Percentiles rank a stretch among this genome's conserved stretches.
These are phyloP conservation scores for Petrocephalus zakoni DNA, from an alignment of 2,113 vertebrate genomes.

Conservation along the genomic window DNA sequence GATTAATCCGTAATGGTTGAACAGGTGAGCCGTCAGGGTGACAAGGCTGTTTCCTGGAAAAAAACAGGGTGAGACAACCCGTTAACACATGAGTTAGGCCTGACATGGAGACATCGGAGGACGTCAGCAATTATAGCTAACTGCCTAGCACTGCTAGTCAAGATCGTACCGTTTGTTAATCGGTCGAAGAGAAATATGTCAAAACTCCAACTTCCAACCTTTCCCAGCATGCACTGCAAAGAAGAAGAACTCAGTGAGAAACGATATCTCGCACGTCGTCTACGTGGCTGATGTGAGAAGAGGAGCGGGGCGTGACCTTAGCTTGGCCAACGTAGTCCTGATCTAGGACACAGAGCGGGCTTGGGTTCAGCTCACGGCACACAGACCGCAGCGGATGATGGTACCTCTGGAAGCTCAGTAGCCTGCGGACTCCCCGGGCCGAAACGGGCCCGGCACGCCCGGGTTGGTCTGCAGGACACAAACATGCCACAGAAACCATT, in stretches of 20 bases:
- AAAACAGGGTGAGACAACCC: neutral
- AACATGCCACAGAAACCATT: neutral
- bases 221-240: conserved; percentile 80
- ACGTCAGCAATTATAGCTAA: neutral
- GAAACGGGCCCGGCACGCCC: conserved; percentile 69
- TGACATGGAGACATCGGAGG: neutral
- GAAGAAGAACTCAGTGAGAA: conserved; percentile 39
- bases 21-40: conserved; percentile 75
- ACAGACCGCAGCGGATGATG: conserved; percentile 71
- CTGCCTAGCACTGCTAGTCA: neutral
- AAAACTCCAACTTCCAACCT: conserved; percentile 81
- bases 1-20: conserved; percentile 76
- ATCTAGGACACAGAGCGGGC: conserved; percentile 73
- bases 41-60: conserved; percentile 72
- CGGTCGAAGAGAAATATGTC: conserved; percentile 84
- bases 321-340: conserved; percentile 80
- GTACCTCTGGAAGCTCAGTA: conserved; percentile 77
- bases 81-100: neutral
- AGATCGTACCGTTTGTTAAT: conserved; percentile 76
- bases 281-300: neutral
- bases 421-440: conserved; percentile 68
- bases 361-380: conserved; percentile 63
- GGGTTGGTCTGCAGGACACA: conserved; percentile 52
- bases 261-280: neutral
- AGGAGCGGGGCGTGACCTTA: conserved; percentile 54